Evolutionary conservation across 2,888 invertebrate species (phyloP), one percentile per base, ranked within the genome.

Genomic region (Eretmocerus hayati): DNA sequence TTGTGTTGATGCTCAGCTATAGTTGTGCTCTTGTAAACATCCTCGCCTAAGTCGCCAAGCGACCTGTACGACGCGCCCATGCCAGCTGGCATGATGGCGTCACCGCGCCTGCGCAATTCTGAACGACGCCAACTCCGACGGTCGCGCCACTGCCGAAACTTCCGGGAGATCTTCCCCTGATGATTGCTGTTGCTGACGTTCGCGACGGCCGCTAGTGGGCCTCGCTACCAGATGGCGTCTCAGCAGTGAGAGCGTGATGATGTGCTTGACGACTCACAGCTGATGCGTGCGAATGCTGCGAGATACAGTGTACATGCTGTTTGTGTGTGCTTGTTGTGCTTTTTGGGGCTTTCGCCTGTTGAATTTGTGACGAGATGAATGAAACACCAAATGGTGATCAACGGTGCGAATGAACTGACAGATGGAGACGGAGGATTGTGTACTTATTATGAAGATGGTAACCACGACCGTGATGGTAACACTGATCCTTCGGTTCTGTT

Each of bases 21-120:
- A 44, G 81, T 81, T 40, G 83, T 82, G 63, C 77, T 75, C 64
- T 77, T 78, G 76, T 83, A 83, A 58, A 81, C 79, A 68, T 80
- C 76, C 65, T 79, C 80, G 62, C 73, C 73, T 63, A 71, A 68
- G 63, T 71, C 71, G 66, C 74, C 71, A 66, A 81, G 72, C 62
- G 77, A 78, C 62, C 77, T 77, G 75, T 81, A 81, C 67, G 80
- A 79, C 71, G 80, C 79, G 71, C 78, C 78, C 73, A 79, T 76
- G 69, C 77, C 76, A 63, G 77, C 77, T 70, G 81, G 78, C 83
- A 83, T 83, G 73, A 72, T 74, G 57, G 15, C 18, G 19, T 22
- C 26, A 20, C 45, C 42, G 13, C 47, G 49, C 37, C 48, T 48
- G 8, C 53, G 47, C n/a, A 50, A 23, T 48, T 53, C 53, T 22